Base-by-base conservation (phyloP, 1,140 invertebrate genomes). In the Sinonovacula constricta region DNA sequence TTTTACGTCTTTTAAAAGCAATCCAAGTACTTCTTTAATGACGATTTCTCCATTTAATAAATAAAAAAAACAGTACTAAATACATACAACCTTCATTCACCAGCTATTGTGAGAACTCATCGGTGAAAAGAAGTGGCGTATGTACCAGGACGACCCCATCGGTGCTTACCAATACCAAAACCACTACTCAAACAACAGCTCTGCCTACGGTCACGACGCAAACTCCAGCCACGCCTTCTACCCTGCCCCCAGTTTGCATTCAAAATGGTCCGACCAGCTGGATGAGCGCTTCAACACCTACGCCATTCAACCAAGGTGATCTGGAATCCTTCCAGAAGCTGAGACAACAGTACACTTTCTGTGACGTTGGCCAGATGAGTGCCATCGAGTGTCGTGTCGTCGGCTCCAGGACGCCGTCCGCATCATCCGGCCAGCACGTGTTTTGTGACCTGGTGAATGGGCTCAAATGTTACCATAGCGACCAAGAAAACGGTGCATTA, bases 361-460 rank as follows among this genome's bases (percentile, higher is more conserved):
- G 85, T 34, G 54, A 80, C 30, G 84, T 84, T 36, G 53, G 39
- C n/a, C 81, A 83, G 49, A 86, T 89, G 10, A 77, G 71, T 36
- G 75, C 82, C 33, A 88, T 91, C 51, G 72, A 86, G 26, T 90
- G 88, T 65, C 57, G 88, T 14, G 85, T 82, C 10, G 70, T 86
- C 1, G 80, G 81, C 2, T 79, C 76, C 1, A 39, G 65, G n/a
- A 74, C 63, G 5, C 71, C 70, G 51, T 76, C 70, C 12, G 72
- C 59, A n/a, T 49, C 66, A 3, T 68, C 85, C 24, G 84, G 81
- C 18, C 89, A 88, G 31, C 79, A 67, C 0, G 81, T 88, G 0
- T 82, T 75, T 7, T 92, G 91, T 79, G 81, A 88, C 60, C 26
- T 90, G 14, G 51, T 72, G 2, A 71, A 87, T 39, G 91, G 91